Evolutionary conservation across 1,140 invertebrate species (phyloP), one percentile per base, ranked within the genome.

Genomic region (Heliconius melpomene): DNA sequence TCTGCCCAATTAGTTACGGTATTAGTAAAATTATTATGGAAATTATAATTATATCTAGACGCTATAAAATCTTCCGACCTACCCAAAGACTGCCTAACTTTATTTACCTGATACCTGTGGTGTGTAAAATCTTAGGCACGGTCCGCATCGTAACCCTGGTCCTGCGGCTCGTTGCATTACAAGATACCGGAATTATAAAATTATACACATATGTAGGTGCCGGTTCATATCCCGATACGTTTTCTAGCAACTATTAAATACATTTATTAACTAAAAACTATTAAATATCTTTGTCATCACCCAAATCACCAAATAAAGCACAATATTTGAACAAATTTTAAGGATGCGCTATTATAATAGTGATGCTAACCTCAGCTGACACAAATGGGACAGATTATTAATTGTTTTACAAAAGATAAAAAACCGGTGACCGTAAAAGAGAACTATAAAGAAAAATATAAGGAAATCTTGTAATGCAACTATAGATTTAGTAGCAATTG

Each of bases 61-160:
- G 91, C 92, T 93, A 91, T 85, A 87, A 90, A 93, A 94, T 92
- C 93, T 94, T 93, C 94, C 94, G 93, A 95, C 93, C 93, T 95
- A 93, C 91, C 94, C 93, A 94, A 95, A 95, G 94, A 95, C 94
- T 95, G 94, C 94, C 93, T 93, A 90, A 91, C 83, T 89, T 93
- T 89, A 91, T 88, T 88, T 89, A 93, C 88, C 89, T 91, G 83
- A 88, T 89, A 88, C 90, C 86, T 91, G 87, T 90, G 87, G 90
- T 89, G 89, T 91, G 86, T 90, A 87, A 87, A 82, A 88, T 87
- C 89, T 89, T 91, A 89, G 86, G 88, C 86, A 86, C 85, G 88
- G 84, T 87, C 86, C 81, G 86, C 87, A 85, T 84, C 86, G 79
- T 83, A 76, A 86, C 88, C 90, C 87, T 86, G 82, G 80, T 83